Base-by-base conservation (phyloP, 2,113 vertebrate species). In the Sitta europaea region DNA sequence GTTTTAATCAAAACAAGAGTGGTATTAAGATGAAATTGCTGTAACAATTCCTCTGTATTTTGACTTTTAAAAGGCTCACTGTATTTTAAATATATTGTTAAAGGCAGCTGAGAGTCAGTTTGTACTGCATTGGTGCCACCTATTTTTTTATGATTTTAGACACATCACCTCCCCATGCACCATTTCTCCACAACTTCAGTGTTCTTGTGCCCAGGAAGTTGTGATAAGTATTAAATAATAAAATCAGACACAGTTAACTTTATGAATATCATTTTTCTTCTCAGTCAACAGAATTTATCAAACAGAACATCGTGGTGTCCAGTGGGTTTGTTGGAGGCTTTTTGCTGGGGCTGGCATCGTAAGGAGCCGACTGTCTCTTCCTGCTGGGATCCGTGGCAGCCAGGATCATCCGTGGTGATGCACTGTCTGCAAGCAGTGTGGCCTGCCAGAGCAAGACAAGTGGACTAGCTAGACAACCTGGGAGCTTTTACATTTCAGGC, bases 271-370 rank as follows among this genome's bases (percentile, higher is more conserved):
- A 2, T 72, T 97, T 83, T 97, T 36, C 85, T 95, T 97, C 97
- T 96, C 96, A 99, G 99, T 98, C 99, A 78, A 98, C 98, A 98
- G 99, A 98, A 91, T 99, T 99, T 96, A 98, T 99, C 97, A 99
- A 99, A 96, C 99, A 99, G 93, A 99, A 99, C 97, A 99, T 99
- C 17, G 98, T 99, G 50, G 98, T 99, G 84, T 99, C 99, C 55
- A 98, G 99, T 83, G 99, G 99, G 68, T 99, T 99, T 96, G 97
- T 99, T 40, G 99, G 99, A 97, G 99, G 99, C 71, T 99, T 99
- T 97, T 98, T 99, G 97, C 96, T 99, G 33, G 99, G 99, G 63
- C 98, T 99, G 97, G 99, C 98, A 3, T 99, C 99, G 9, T 99
- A 99, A 98, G 72, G 86, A 95, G 76, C 66, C 16, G 63, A 83